phyloP scores from a whole-genome alignment of 2,113 vertebrate species.

The Cephalopholis sonnerati region DNA sequence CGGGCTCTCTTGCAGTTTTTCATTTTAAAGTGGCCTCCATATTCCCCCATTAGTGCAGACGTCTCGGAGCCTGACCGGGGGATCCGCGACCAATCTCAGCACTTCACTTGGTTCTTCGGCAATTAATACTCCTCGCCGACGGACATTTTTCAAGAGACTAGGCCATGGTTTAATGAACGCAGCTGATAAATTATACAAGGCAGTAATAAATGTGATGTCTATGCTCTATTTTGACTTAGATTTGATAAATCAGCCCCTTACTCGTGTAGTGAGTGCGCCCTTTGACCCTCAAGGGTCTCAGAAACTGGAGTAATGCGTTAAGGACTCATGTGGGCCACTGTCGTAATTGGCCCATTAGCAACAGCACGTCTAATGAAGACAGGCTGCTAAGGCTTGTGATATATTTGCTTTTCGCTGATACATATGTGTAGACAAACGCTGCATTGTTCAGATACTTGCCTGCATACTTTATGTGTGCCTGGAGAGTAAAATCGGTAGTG shows the following conservation, averaged over 20 bases:
- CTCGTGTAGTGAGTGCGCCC: constrained; percentile 23
- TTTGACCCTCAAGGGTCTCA: constrained; percentile 43
- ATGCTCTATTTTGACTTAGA: constrained; percentile 55
- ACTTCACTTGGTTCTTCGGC: constrained; percentile 42
- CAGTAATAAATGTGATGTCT: constrained; percentile 55
- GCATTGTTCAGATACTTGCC: not conserved
- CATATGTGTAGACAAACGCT: not conserved
- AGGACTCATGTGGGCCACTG: constrained; percentile 24
- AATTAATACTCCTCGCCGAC: constrained; percentile 54
- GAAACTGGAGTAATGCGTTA: constrained; percentile 45
- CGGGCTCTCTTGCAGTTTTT: constrained; percentile 71
- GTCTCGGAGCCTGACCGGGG: constrained; percentile 36
- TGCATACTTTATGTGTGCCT: not conserved
- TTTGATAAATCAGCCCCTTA: constrained; percentile 63
- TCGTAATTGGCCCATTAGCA: constrained; percentile 51
- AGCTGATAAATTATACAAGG: constrained; percentile 65
- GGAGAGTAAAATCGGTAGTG: not conserved
- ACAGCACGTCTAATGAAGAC: constrained; percentile 2
- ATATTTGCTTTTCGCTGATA: not conserved
- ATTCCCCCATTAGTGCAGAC: constrained; percentile 70
- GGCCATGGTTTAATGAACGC: constrained; percentile 44
- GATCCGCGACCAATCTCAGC: constrained; percentile 7
- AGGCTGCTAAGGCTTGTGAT: not conserved
- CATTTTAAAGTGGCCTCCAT: constrained; percentile 79
- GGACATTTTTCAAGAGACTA: constrained; percentile 57